Conservation (phyloP, 1,140 invertebrate genomes). For the Planococcus citri region DNA sequence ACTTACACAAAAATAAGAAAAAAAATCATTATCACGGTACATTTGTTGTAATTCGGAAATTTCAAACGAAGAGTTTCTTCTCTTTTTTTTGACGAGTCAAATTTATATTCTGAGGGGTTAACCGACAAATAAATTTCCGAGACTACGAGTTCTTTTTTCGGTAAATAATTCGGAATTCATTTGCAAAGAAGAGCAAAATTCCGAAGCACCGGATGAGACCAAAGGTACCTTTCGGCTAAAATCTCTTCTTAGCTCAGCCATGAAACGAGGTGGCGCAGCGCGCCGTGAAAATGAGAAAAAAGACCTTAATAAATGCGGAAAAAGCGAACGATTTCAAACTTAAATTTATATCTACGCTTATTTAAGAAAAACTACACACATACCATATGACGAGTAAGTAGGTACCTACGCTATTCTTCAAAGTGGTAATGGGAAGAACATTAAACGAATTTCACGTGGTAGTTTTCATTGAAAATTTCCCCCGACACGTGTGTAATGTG, state of each 20-base stretch:
- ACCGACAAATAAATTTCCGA: neutral
- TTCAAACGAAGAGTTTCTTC: neutral
- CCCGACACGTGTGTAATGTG: no score
- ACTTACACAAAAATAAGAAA: neutral
- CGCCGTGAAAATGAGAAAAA: neutral
- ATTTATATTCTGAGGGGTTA: neutral
- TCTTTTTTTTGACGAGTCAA: neutral
- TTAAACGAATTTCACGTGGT: no score
- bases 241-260: neutral
- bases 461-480: no score
- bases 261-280: neutral
- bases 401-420: no score
- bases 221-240: neutral
- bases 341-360: neutral
- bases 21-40: neutral
- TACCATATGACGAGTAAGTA: no score
- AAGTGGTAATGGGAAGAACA: no score
- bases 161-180: slow-evolving; percentile 1
- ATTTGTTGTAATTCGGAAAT: neutral
- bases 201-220: neutral
- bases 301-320: neutral
- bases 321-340: neutral
- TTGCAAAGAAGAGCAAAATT: neutral
- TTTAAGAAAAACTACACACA: no score
- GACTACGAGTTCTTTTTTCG: neutral